A percentile compares a stretch with the other conserved stretches of the same genome.
phyloP scores from a whole-genome alignment of 2,113 vertebrate genomes.

The Hippolais icterina region DNA sequence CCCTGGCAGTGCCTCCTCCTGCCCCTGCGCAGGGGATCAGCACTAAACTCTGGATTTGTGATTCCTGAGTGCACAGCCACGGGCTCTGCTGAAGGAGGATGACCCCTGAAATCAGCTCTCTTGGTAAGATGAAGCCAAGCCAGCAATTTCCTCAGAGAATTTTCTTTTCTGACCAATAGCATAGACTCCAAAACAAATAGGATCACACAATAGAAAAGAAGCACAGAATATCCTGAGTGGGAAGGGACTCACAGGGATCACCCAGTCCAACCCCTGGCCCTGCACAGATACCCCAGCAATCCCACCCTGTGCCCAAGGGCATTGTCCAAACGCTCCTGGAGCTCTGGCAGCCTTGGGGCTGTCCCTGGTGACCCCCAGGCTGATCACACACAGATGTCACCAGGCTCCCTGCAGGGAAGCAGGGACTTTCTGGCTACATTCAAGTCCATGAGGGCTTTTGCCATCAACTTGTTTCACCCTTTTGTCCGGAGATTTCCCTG shows the following conservation, averaged over 20 bases:
- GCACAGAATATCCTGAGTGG: not conserved
- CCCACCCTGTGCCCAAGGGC: not conserved
- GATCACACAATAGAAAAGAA: not conserved
- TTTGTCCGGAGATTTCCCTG: not conserved
- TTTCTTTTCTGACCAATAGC: not conserved
- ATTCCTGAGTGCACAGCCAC: not conserved
- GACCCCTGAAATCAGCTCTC: not conserved
- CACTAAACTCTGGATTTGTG: not conserved
- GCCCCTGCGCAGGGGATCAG: not conserved
- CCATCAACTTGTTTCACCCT: not conserved
- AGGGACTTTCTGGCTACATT: not conserved
- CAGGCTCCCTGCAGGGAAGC: not conserved
- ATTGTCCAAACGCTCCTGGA: rapidly evolving
- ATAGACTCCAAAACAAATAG: not conserved
- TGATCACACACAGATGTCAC: not conserved
- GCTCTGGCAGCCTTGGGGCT: not conserved
- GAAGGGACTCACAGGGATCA: not conserved
- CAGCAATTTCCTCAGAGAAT: not conserved
- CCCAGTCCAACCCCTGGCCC: not conserved
- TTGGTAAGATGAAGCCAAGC: not conserved
- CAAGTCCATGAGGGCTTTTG: not conserved
- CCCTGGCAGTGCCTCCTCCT: not conserved
- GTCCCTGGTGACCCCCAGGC: not conserved
- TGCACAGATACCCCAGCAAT: not conserved
- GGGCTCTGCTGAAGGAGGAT: not conserved